phyloP scores from a whole-genome alignment of 2,888 invertebrate species.

The Drosophila melanocephala region DNA sequence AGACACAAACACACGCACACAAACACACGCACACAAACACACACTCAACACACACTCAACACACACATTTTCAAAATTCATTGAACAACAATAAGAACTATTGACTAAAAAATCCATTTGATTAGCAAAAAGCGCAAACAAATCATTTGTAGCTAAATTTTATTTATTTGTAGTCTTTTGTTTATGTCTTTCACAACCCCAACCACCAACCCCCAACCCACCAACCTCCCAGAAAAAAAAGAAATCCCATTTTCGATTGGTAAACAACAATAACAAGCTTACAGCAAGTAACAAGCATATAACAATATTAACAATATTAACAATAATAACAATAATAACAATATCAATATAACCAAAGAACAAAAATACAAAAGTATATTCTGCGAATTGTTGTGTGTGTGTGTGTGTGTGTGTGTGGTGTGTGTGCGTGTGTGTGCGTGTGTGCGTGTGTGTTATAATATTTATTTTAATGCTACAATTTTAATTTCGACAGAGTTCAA shows the following conservation, averaged over 20 bases:
- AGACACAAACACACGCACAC: background rate
- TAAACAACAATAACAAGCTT: conserved; percentile 16
- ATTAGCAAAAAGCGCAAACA: background rate
- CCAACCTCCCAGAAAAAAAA: background rate
- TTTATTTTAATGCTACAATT: conserved; percentile 17
- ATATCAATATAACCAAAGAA: conserved; percentile 18
- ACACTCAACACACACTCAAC: conserved; percentile 12
- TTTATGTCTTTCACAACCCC: conserved; percentile 5
- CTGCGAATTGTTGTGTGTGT: conserved; percentile 1
- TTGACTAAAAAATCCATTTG: conserved; percentile 18
- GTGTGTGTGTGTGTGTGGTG: background rate
- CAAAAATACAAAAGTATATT: background rate
- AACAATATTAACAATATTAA: conserved; percentile 8
- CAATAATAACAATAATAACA: conserved; percentile 13
- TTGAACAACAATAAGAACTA: conserved; percentile 9
- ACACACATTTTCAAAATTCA: conserved; percentile 12
- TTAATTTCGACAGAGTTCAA: conserved; percentile 88
- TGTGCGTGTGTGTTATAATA: background rate
- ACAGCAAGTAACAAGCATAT: conserved; percentile 15
- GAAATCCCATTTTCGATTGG: conserved; percentile 7
- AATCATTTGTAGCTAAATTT: conserved; percentile 22
- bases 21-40: conserved; percentile 6
- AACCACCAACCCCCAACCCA: background rate
- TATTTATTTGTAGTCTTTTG: conserved; percentile 12
- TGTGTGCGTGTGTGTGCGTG: background rate